A percentile compares a stretch with the other conserved stretches of the same genome.
Evolutionary conservation across 2,888 invertebrate genomes (phyloP).

Genomic region (Girardia tigrina): DNA sequence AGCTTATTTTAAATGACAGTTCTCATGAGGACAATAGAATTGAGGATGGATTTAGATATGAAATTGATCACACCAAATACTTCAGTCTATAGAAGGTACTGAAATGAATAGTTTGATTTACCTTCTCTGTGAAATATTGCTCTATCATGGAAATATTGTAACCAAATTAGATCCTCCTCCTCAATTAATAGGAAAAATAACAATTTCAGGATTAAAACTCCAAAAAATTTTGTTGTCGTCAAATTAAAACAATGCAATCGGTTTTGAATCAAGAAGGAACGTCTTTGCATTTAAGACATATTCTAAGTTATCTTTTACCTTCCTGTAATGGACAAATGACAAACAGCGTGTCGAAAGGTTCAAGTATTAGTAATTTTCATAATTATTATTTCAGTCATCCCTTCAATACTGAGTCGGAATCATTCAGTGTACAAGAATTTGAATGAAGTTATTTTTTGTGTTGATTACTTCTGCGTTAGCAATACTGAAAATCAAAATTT

Average conservation of each 20-base stretch:
- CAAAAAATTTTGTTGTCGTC: conserved; percentile 65
- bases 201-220: conserved; percentile 51
- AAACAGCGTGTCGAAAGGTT: background rate
- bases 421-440: conserved; percentile 55
- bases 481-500: conserved; percentile 66
- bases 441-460: conserved; percentile 64
- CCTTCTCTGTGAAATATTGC: conserved; percentile 57
- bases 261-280: conserved; percentile 67
- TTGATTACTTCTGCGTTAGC: conserved; percentile 69
- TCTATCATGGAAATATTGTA: conserved; percentile 55
- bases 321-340: conserved; percentile 43
- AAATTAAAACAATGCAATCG: conserved; percentile 59
- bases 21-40: background rate
- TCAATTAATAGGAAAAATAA: conserved; percentile 44
- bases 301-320: conserved; percentile 67
- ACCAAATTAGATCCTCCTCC: background rate
- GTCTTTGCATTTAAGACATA: conserved; percentile 71
- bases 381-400: conserved; percentile 39
- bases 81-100: conserved; percentile 60
- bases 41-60: background rate
- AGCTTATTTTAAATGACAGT: background rate
- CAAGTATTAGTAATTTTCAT: background rate
- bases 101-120: conserved; percentile 61
- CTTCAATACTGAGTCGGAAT: conserved; percentile 36
- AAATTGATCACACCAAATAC: conserved; percentile 55